Conservation (phyloP, 2,113 vertebrate genomes). For the Pomatostomus ruficeps region DNA sequence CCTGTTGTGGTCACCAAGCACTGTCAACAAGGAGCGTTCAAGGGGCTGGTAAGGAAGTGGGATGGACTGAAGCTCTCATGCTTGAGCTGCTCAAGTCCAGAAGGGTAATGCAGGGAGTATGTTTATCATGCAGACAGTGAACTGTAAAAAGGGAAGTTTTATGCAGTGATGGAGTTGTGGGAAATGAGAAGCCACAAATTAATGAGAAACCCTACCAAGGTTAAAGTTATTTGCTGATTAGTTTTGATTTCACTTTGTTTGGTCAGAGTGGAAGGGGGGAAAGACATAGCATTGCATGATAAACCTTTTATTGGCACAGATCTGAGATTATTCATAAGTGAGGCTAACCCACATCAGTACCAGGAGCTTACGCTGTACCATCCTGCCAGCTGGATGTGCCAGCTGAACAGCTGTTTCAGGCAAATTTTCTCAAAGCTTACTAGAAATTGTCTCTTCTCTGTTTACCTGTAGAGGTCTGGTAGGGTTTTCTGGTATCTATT, state of each 20-base stretch:
- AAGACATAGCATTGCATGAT: neutral
- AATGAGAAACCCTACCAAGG: neutral
- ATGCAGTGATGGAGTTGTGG: neutral
- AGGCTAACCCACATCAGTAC: neutral
- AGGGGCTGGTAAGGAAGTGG: conserved; percentile 68
- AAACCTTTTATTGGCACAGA: neutral
- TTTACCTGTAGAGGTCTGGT: neutral
- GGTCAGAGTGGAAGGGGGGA: neutral
- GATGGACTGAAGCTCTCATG: conserved; percentile 42
- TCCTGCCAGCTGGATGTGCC: neutral
- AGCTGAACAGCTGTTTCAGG: neutral
- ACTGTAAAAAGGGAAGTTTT: conserved; percentile 8
- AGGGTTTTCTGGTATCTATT: neutral
- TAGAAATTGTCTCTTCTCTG: neutral
- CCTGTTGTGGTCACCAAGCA: conserved; percentile 66
- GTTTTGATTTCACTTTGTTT: conserved; percentile 28
- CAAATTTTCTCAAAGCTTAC: neutral
- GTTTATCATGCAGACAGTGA: conserved; percentile 56
- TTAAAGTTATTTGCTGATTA: conserved; percentile 36
- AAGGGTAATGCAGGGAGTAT: conserved; percentile 54
- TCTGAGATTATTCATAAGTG: neutral
- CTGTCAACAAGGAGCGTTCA: conserved; percentile 69
- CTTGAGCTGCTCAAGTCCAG: conserved; percentile 65
- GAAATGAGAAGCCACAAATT: conserved; percentile 39
- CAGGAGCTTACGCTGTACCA: neutral